Conservation (phyloP, 2,797 vertebrate genomes). For the Caiman crocodilus region DNA sequence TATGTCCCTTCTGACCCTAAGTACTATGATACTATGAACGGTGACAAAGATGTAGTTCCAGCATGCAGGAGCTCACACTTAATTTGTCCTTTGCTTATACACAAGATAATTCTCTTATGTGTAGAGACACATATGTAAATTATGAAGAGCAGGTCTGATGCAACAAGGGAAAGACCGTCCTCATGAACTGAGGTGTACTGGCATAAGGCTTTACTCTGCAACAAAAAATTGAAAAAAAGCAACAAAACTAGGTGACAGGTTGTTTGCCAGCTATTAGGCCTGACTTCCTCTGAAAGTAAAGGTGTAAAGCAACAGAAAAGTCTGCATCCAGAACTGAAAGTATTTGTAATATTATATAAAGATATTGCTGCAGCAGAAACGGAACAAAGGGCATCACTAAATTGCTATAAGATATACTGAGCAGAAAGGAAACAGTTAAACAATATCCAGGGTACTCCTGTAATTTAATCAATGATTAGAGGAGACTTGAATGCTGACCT, state of each 20-base stretch:
- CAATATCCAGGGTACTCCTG: background rate
- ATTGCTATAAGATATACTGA: background rate
- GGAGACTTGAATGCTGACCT: background rate
- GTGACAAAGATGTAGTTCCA: background rate
- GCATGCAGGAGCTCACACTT: background rate
- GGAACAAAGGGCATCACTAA: background rate
- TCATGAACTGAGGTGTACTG: background rate
- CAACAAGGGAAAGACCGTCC: too few relatives aligned
- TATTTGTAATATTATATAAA: background rate
- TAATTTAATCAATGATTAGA: background rate
- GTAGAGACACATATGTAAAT: background rate
- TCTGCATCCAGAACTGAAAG: background rate
- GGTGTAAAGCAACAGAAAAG: background rate
- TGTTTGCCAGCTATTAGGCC: background rate
- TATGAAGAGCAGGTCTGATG: background rate
- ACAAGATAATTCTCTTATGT: background rate
- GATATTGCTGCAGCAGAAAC: background rate
- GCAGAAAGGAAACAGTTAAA: background rate
- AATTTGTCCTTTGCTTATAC: background rate
- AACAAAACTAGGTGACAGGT: background rate
- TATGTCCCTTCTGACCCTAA: too few relatives aligned
- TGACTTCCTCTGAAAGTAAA: background rate
- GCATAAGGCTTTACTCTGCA: background rate
- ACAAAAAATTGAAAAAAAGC: background rate
- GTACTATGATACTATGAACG: background rate